Percentiles rank a stretch among this genome's conserved stretches.
Conservation (phyloP, 2,797 vertebrate genomes). For the Sebastiscus albofasciatus region DNA sequence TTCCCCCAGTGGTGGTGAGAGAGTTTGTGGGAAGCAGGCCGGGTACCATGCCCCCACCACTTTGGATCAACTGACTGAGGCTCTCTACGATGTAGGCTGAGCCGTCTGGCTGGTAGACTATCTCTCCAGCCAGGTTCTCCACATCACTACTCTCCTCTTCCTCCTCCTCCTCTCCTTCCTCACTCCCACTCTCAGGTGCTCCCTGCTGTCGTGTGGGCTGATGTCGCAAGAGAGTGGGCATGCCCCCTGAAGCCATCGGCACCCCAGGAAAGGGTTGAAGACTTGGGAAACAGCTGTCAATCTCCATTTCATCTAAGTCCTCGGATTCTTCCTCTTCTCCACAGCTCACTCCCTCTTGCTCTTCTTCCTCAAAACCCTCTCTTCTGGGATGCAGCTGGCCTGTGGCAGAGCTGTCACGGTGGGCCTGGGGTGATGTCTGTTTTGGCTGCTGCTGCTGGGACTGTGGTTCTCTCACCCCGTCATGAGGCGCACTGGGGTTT, state of each 20-base stretch:
- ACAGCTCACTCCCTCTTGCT: slow-evolving; percentile 87
- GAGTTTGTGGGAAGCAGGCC: slow-evolving; percentile 90
- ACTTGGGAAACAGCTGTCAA: slow-evolving; percentile 95
- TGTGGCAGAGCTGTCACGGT: slow-evolving; percentile 72
- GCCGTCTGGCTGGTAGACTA: slow-evolving; percentile 98
- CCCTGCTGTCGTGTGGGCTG: slow-evolving; percentile 80
- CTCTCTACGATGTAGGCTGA: slow-evolving; percentile 99
- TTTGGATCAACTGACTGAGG: slow-evolving; percentile 97
- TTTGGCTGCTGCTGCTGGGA: slow-evolving; percentile 78
- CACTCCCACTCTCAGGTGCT: slow-evolving; percentile 90
- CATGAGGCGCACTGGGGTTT: slow-evolving; percentile 74
- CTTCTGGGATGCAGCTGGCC: slow-evolving; percentile 80
- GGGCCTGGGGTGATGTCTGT: slow-evolving; percentile 72
- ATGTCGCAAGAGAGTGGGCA: slow-evolving; percentile 85
- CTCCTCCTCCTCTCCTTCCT: slow-evolving; percentile 92
- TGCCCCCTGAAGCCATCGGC: slow-evolving; percentile 82
- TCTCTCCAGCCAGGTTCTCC: slow-evolving; percentile 98
- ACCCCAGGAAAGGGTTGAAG: slow-evolving; percentile 86
- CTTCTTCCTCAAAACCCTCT: slow-evolving; percentile 85
- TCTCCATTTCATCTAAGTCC: slow-evolving; percentile 92
- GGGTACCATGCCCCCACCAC: slow-evolving; percentile 84
- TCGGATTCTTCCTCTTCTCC: slow-evolving; percentile 89
- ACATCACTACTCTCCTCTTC: slow-evolving; percentile 96
- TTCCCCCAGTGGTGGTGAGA: slow-evolving; percentile 86
- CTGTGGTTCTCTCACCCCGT: slow-evolving; percentile 82